These are phyloP conservation scores for Anastrepha ludens DNA, from an alignment of 1,140 invertebrate genomes.

Conservation along the genomic window DNA sequence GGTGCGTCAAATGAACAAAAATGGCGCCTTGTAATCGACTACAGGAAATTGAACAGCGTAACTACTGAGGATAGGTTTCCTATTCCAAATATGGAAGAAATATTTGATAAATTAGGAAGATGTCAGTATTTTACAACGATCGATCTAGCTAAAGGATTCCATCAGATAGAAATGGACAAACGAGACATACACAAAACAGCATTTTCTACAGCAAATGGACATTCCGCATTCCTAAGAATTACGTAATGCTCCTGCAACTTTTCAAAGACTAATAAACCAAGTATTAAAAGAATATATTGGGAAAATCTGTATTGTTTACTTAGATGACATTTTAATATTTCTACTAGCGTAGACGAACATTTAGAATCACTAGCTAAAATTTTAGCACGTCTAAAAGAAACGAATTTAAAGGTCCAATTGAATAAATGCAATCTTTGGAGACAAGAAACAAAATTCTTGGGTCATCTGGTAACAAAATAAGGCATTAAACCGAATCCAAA, in stretches of 20 bases:
- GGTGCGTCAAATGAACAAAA: neutral
- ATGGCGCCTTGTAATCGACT: neutral
- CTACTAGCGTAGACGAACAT: constrained; percentile 31
- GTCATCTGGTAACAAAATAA: constrained; percentile 54
- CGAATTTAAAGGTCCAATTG: neutral
- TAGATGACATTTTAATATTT: constrained; percentile 21
- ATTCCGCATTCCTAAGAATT: neutral
- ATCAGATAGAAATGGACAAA: neutral
- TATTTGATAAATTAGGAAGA: constrained; percentile 6
- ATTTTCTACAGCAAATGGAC: constrained; percentile 22
- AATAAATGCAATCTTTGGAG: neutral
- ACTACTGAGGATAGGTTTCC: neutral
- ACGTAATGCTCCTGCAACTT: neutral
- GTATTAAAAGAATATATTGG: constrained; percentile 6
- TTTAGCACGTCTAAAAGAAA: neutral
- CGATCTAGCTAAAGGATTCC: neutral
- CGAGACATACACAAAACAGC: neutral
- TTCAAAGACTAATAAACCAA: constrained; percentile 1
- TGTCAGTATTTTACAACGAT: neutral
- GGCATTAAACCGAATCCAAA: constrained; percentile 58
- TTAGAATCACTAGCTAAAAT: neutral
- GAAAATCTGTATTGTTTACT: neutral
- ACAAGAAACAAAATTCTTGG: constrained; percentile 49
- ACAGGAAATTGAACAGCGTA: neutral
- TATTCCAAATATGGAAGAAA: neutral